Conservation (phyloP, 2,888 invertebrate species). For the Caenorhabditis panamensis region DNA sequence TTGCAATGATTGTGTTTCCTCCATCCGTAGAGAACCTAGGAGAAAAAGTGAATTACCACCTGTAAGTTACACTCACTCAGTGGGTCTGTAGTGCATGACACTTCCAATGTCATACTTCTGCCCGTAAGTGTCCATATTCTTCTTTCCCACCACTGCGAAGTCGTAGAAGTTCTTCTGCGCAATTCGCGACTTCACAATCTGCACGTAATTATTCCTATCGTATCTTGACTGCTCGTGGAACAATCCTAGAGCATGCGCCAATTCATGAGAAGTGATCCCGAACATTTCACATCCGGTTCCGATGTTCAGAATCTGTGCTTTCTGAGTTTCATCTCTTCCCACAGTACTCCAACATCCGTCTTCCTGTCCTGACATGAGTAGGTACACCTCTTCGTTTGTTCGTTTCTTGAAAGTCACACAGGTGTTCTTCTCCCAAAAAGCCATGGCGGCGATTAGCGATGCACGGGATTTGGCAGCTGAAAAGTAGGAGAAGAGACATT, state of each 20-base stretch:
- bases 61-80: constrained; percentile 42
- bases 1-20: constrained; percentile 61
- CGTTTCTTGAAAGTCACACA: constrained; percentile 56
- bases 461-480: constrained; percentile 39
- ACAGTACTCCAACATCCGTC: constrained; percentile 68
- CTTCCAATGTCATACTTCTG: constrained; percentile 66
- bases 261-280: constrained; percentile 68
- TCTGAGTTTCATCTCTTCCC: constrained; percentile 62
- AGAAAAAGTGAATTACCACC: not conserved
- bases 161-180: constrained; percentile 58
- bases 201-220: constrained; percentile 59
- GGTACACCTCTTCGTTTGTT: constrained; percentile 44
- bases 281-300: constrained; percentile 66
- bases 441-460: constrained; percentile 49
- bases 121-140: constrained; percentile 59
- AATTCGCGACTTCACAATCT: constrained; percentile 53
- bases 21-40: constrained; percentile 56
- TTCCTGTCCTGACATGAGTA: constrained; percentile 56
- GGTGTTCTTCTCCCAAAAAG: constrained; percentile 61
- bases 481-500: not conserved
- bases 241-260: constrained; percentile 68
- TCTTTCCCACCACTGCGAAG: constrained; percentile 62
- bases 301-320: constrained; percentile 62
- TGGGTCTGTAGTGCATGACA: constrained; percentile 68
- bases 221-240: constrained; percentile 68